Percentiles rank a stretch among this genome's conserved stretches.
Evolutionary conservation across 2,797 vertebrate species (phyloP).

Genomic region (Ctenopoma multispine): DNA sequence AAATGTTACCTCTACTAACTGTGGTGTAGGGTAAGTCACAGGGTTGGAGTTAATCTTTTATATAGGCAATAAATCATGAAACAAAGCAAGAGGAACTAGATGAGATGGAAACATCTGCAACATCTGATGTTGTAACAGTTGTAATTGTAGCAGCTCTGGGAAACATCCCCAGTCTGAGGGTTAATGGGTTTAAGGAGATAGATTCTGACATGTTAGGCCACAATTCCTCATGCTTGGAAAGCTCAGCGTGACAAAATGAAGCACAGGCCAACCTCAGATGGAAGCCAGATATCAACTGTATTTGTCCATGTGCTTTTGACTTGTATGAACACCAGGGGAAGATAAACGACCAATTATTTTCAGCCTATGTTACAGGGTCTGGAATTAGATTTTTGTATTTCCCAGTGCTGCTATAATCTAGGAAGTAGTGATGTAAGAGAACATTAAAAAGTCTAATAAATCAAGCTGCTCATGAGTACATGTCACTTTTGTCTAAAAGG

Average conservation of each 20-base stretch:
- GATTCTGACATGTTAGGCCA: constrained; percentile 5
- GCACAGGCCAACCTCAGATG: background rate
- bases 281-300: background rate
- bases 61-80: background rate
- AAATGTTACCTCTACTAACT: constrained; percentile 23
- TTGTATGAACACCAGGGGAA: background rate
- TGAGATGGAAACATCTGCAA: background rate
- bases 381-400: background rate
- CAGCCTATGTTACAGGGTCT: background rate
- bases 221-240: background rate
- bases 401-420: background rate
- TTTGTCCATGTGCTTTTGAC: constrained; percentile 1
- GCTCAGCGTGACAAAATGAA: constrained; percentile 6
- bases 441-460: background rate
- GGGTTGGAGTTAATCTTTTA: constrained; percentile 1
- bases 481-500: background rate
- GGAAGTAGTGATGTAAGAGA: background rate
- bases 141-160: background rate
- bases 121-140: background rate
- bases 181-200: constrained; percentile 14
- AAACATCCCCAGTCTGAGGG: background rate
- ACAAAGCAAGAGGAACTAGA: background rate
- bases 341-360: background rate
- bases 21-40: constrained; percentile 11
- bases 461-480: background rate